Evolutionary conservation across 1,140 invertebrate genomes (phyloP), one percentile per base, ranked within the genome.

Genomic region (Elysia chlorotica): DNA sequence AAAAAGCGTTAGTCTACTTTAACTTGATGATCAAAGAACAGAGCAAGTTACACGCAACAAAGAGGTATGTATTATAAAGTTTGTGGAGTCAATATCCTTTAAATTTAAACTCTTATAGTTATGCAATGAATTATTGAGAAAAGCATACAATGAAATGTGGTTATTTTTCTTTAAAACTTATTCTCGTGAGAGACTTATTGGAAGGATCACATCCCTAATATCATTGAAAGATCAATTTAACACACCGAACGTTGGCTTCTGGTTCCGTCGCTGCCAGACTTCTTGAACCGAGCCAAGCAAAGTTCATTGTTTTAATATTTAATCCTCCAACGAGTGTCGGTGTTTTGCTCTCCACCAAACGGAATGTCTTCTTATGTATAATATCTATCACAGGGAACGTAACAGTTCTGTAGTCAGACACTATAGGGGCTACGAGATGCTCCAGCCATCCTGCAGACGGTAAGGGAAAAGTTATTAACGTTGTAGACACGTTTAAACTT

Each of bases 351-450:
- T 56, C 53, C 53, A 70, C 75, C 14, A 63, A 4, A 17, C 6
- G 33, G 2, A 61, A 96, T 0, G 96, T 97, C 81, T 97, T 94
- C 3, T 95, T 91, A 87, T 97, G 96, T 61, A 99, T 98, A 17
- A 98, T 93, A 87, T 99, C 97, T 76, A 99, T 99, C 21, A 98
- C 92, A 92, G 56, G 91, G 90, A 23, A 94, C 93, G 84, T 95
- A 92, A 77, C 93, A 89, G 89, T 93, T 93, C 87, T 95, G 92
- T 87, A 4, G 85, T 97, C 92, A 21, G 92, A 89, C 0, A 94
- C 94, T 76, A 99, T 98, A 74, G 96, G 89, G 85, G 96, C 95
- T 76, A 99, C 88, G 19, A 98, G 88, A 0, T 96, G 97, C 83
- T 98, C 96, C 76, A 98, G 87, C 96, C 96, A 99, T 2, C 80